Evolutionary conservation across 2,113 vertebrate genomes (phyloP).

Genomic region (Pterocles burchelli): DNA sequence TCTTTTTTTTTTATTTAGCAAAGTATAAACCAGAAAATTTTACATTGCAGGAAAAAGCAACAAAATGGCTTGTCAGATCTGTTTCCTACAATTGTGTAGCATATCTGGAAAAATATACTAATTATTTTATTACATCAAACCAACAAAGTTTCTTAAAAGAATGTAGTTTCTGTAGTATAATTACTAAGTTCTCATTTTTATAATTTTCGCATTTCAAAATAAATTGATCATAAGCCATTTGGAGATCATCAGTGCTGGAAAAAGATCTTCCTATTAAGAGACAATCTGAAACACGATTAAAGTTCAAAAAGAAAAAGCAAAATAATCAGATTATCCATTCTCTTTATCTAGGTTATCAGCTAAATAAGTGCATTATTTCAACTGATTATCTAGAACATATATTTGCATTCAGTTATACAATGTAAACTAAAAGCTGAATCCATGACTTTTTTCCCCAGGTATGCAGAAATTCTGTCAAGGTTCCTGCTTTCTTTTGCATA

Average conservation of each 20-base stretch:
- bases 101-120: not conserved
- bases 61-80: slow-evolving; percentile 1
- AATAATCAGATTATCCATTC: not conserved
- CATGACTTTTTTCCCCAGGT: not conserved
- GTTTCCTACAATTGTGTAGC: not conserved
- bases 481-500: not conserved
- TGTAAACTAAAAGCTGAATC: not conserved
- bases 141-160: not conserved
- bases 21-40: slow-evolving; percentile 29
- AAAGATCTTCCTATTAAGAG: not conserved
- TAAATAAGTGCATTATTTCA: not conserved
- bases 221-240: not conserved
- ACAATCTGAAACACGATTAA: not conserved
- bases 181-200: not conserved
- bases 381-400: not conserved
- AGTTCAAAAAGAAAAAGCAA: not conserved
- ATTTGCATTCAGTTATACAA: not conserved
- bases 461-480: not conserved
- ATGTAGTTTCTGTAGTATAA: not conserved
- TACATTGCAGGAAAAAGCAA: slow-evolving; percentile 27
- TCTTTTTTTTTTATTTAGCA: slow-evolving; percentile 43
- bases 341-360: not conserved
- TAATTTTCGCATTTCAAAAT: not conserved
- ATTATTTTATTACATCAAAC: not conserved
- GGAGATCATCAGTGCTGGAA: not conserved